These are phyloP conservation scores for Siniperca knerii DNA, from an alignment of 2,113 vertebrate species.

Conservation along the genomic window DNA sequence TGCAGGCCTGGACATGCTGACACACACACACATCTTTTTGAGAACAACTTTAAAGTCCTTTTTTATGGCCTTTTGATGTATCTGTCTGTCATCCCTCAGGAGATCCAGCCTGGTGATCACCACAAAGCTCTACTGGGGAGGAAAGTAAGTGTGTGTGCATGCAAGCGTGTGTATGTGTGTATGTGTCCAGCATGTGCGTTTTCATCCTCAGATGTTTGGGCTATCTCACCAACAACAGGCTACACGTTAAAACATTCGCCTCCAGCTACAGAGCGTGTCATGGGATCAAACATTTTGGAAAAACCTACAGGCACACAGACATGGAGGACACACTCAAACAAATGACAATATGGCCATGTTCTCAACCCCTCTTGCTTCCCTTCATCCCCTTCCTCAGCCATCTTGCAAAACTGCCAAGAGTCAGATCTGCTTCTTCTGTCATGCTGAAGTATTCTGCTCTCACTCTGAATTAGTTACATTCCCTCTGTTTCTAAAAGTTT, in stretches of 20 bases:
- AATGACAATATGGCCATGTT: slow-evolving; percentile 19
- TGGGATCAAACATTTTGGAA: slow-evolving; percentile 25
- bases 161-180: slow-evolving; percentile 67
- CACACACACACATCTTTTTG: slow-evolving; percentile 1
- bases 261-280: slow-evolving; percentile 37
- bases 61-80: slow-evolving; percentile 48
- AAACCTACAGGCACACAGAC: slow-evolving; percentile 17
- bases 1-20: neutral
- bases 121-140: slow-evolving; percentile 99
- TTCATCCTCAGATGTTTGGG: slow-evolving; percentile 43
- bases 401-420: slow-evolving; percentile 41
- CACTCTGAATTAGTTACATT: slow-evolving; percentile 51
- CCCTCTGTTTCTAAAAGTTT: slow-evolving; percentile 39
- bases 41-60: neutral
- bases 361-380: neutral
- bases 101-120: slow-evolving; percentile 98
- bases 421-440: slow-evolving; percentile 55
- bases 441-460: slow-evolving; percentile 37
- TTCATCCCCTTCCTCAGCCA: slow-evolving; percentile 23
- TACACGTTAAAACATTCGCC: slow-evolving; percentile 14
- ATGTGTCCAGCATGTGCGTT: slow-evolving; percentile 35
- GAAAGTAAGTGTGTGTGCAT: slow-evolving; percentile 91
- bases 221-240: slow-evolving; percentile 19
- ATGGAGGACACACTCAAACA: slow-evolving; percentile 15
- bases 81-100: slow-evolving; percentile 80